Evolutionary conservation across 2,888 invertebrate genomes (phyloP), one percentile per base, ranked within the genome.

Genomic region (Aspidiotus rigidus): DNA sequence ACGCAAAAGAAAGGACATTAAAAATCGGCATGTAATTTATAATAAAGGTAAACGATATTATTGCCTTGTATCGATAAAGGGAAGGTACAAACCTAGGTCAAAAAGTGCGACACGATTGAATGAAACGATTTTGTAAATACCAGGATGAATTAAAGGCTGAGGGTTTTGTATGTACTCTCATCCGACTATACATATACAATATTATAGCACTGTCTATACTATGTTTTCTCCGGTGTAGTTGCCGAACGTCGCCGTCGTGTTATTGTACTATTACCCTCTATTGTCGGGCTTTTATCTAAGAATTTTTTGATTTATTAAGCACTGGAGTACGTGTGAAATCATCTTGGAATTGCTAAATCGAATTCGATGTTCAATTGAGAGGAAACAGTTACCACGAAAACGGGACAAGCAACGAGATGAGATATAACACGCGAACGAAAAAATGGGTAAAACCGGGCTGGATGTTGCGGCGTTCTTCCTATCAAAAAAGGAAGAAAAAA

Each of bases 321-420:
- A 66, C 16, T 66, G 66, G 66, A 66, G 66, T 66, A 66, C 66
- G 66, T 66, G 66, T 66, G 66, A 66, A 66, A 66, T 66, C 66
- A 59, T 66, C 66, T 66, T 66, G 59, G 59, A 49, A 66, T 66
- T 66, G 66, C 66, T 66, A 59, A 66, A 66, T 66, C 66, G 66
- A 66, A 66, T 66, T 66, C 66, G 44, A 60, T 66, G 49, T 59
- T 66, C 66, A 66, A 66, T 66, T 66, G 66, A 66, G 66, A 66
- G 66, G 66, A 66, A 66, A 59, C 57, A 66, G 56, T 66, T 66
- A 66, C 66, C 66, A 15, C 66, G 66, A 66, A 64, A 59, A 59
- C 39, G 59, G 59, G 59, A 59, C 59, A 59, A 59, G 28, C 59
- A 39, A 17, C 39, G 59, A 39, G 59, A 28, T 28, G 28, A 28